Evolutionary conservation across 2,888 invertebrate genomes (phyloP).

Genomic region (Melolontha melolontha): DNA sequence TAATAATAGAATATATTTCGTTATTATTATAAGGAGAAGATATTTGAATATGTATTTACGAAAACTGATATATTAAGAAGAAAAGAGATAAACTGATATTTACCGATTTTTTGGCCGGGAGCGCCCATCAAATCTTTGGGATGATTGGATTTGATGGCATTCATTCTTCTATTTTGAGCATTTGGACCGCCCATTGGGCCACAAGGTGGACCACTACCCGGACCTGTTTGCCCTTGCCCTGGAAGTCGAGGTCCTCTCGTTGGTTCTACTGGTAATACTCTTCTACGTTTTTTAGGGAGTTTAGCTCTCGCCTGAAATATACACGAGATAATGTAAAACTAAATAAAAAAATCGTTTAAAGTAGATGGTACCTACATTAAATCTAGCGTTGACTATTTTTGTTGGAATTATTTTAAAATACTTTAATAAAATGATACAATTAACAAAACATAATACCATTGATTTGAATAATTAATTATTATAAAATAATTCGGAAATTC

Average conservation of each 20-base stretch:
- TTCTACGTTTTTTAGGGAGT: slow-evolving; percentile 96
- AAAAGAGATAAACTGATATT: slow-evolving; percentile 51
- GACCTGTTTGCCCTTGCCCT: slow-evolving; percentile 58
- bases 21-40: slow-evolving; percentile 25
- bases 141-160: slow-evolving; percentile 89
- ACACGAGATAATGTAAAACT: background rate
- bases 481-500: too few species aligned
- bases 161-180: slow-evolving; percentile 81
- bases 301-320: slow-evolving; percentile 90
- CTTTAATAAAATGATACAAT: too few species aligned
- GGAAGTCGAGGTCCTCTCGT: slow-evolving; percentile 77
- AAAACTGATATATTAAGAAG: background rate
- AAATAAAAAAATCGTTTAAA: background rate
- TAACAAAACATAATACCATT: too few species aligned
- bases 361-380: background rate
- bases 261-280: slow-evolving; percentile 96
- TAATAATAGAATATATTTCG: background rate
- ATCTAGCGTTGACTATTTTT: background rate
- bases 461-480: too few species aligned
- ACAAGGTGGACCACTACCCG: slow-evolving; percentile 62
- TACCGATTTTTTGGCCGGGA: slow-evolving; percentile 78
- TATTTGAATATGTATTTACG: slow-evolving; percentile 43
- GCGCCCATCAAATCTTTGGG: slow-evolving; percentile 79
- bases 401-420: too few species aligned
- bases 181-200: slow-evolving; percentile 68